phyloP scores from a whole-genome alignment of 2,888 invertebrate genomes.

The Xanthorhoe spadicearia region DNA sequence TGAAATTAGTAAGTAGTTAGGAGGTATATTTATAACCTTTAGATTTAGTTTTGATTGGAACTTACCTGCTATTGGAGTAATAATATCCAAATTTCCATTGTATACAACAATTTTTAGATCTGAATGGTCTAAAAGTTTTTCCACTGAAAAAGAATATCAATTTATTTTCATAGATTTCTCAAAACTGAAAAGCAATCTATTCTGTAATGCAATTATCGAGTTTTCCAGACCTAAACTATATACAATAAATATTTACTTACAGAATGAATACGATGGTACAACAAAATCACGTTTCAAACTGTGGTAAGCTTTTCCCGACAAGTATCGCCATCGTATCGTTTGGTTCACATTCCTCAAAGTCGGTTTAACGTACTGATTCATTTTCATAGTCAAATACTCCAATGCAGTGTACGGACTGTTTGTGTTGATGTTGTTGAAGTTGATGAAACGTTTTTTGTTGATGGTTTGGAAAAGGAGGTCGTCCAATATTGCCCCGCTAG shows the following conservation, averaged over 20 bases:
- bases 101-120: slow-evolving; percentile 70
- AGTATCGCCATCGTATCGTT: slow-evolving; percentile 63
- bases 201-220: too few species aligned
- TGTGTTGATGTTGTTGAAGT: slow-evolving; percentile 72
- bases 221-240: neutral
- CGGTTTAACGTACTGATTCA: slow-evolving; percentile 72
- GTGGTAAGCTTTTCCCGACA: slow-evolving; percentile 59
- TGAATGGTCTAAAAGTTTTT: slow-evolving; percentile 67
- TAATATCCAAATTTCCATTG: slow-evolving; percentile 75
- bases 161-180: too few species aligned
- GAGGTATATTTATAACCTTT: too few species aligned
- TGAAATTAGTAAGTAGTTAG: too few species aligned
- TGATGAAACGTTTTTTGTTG: slow-evolving; percentile 57
- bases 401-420: slow-evolving; percentile 61
- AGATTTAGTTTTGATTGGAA: neutral
- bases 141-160: slow-evolving; percentile 65
- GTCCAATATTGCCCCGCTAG: slow-evolving; percentile 55
- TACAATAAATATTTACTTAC: slow-evolving; percentile 56
- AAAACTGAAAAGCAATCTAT: too few species aligned
- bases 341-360: slow-evolving; percentile 67
- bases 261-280: slow-evolving; percentile 67
- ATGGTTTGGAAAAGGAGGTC: slow-evolving; percentile 55
- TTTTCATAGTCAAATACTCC: slow-evolving; percentile 52
- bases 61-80: slow-evolving; percentile 66
- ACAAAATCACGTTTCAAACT: slow-evolving; percentile 63